Percentiles rank a stretch among this genome's conserved stretches.
These are phyloP conservation scores for Limonius californicus DNA, from an alignment of 1,140 invertebrate species.

Conservation along the genomic window DNA sequence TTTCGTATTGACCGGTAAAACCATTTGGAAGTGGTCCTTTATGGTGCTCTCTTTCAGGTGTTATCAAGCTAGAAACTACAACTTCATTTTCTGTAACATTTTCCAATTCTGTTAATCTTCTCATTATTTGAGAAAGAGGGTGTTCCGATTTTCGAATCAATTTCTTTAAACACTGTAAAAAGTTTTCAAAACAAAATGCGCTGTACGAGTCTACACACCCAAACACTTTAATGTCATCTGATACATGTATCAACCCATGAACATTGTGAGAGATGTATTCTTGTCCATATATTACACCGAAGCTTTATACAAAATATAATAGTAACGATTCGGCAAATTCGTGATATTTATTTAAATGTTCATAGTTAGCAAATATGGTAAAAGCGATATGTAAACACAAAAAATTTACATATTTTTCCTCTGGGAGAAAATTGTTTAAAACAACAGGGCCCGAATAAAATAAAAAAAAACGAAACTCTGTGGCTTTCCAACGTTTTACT, in stretches of 20 bases:
- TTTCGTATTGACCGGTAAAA: neutral
- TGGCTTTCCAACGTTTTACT: conserved; percentile 39
- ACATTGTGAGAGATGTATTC: conserved; percentile 23
- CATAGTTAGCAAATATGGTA: too few species aligned
- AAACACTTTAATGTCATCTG: conserved; percentile 19
- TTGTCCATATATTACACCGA: conserved; percentile 20
- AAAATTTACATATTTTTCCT: conserved; percentile 5
- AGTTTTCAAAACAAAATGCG: conserved; percentile 4
- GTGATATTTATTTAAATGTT: too few species aligned
- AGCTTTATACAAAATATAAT: conserved; percentile 21
- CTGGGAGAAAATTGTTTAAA: neutral
- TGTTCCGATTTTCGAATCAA: neutral
- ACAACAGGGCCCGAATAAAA: conserved; percentile 35
- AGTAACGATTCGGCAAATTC: conserved; percentile 18
- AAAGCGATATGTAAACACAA: neutral
- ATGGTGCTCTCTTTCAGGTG: too few species aligned
- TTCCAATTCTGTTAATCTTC: neutral
- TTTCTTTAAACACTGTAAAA: conserved; percentile 21
- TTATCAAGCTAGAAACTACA: neutral
- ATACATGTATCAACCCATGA: conserved; percentile 25
- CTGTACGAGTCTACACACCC: conserved; percentile 11
- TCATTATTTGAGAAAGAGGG: neutral
- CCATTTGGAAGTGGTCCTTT: too few species aligned
- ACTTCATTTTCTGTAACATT: neutral
- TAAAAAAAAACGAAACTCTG: conserved; percentile 40